Base-by-base conservation (phyloP, 2,113 vertebrate genomes). In the Tragelaphus buxtoni region DNA sequence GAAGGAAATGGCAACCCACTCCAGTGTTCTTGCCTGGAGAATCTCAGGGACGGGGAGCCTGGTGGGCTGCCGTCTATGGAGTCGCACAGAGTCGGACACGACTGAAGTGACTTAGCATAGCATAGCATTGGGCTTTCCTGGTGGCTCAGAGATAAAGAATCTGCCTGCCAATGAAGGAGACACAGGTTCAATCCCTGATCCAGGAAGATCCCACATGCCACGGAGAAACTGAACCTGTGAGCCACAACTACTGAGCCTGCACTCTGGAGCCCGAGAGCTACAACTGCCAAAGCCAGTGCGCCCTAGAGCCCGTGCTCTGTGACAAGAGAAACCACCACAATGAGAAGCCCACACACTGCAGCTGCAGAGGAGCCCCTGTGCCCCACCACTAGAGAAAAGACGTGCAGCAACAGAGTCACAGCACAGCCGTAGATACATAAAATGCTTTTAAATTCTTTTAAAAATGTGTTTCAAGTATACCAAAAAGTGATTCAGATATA, bases 241-340 rank as follows among this genome's bases (percentile, higher is more conserved):
- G 10, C 69, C 69, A 72, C 35, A 24, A 3, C 35, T 7, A 12
- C 3, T 24, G 10, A 72, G 35, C 65, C 35, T 72, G 35, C 35
- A 42, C 10, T 3, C 20, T 72, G 35, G 69, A 42, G 35, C 35
- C 69, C 1, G 0, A 42, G 69, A 24, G 69, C 35, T 24, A 20
- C 20, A 24, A 12, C 35, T 42, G 3, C 20, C 35, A 72, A 12
- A 72, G 35, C 35, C 1, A 5, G 5, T 6, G 35, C 1, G 5
- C 20, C 35, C 35, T 24, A 7, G 10, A 24, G 35, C 35, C 69
- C 1, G 0, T 3, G 65, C 35, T 24, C 69, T 72, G 63, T 0
- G 5, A 24, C 69, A 24, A 42, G 69, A 42, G 69, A 24, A 24
- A 24, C 18, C 20, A 3, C 10, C 69, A 72, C 69, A 24, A 6